Conservation (phyloP, 2,113 vertebrate species). For the Microtus richardsoni region DNA sequence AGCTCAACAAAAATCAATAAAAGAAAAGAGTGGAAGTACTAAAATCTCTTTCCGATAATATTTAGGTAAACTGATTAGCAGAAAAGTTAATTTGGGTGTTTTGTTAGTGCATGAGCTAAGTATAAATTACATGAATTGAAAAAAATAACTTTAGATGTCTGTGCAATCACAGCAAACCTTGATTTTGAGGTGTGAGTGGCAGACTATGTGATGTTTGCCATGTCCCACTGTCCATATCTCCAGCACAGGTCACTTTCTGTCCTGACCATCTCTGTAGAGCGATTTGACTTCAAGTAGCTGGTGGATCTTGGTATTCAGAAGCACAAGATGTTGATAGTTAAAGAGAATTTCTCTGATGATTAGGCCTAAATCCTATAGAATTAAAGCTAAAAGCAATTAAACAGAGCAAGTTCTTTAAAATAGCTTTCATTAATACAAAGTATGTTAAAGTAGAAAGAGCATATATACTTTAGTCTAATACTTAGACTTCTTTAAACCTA, state of each 20-base stretch:
- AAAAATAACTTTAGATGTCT: background rate
- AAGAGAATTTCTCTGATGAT: background rate
- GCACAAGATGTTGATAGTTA: background rate
- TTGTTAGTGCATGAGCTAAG: background rate
- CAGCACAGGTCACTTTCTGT: background rate
- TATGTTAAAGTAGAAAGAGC: background rate
- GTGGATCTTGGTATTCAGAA: background rate
- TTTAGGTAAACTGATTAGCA: background rate
- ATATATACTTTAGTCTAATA: background rate
- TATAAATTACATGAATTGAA: background rate
- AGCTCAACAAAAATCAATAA: too few species aligned
- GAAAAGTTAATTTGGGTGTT: background rate
- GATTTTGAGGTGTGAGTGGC: background rate
- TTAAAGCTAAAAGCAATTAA: background rate
- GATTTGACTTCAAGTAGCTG: background rate
- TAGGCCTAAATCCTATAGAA: background rate
- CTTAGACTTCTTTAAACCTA: background rate
- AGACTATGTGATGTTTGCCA: background rate
- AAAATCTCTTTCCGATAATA: conserved; percentile 6
- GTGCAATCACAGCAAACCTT: background rate
- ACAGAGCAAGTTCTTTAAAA: background rate
- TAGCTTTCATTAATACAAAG: background rate
- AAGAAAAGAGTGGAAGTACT: background rate
- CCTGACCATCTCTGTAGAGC: background rate
- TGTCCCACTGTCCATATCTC: background rate